Evolutionary conservation across 2,888 invertebrate genomes (phyloP), one percentile per base, ranked within the genome.

Genomic region (Ptychoptera albimana): DNA sequence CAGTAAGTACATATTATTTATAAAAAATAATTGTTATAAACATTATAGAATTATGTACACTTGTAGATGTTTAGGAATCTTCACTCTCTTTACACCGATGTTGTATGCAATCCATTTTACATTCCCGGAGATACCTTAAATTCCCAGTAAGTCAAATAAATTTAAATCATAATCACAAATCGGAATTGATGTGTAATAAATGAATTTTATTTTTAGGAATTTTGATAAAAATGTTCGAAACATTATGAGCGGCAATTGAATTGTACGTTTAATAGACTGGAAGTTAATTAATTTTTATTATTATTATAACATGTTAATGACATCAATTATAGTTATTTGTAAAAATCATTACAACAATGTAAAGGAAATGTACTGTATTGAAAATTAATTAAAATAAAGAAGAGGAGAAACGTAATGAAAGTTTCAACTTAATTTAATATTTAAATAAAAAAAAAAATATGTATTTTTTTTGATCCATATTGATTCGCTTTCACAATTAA

Each of bases 61-160:
- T 14, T 57, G 32, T 55, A 83, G 82, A 83, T 84, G 73, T 91
- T 91, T 59, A 75, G 92, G 46, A 84, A 86, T 63, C 72, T 97
- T 35, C 97, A 98, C 60, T 77, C 81, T 41, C 77, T 89, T 35
- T 97, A 94, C 61, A 86, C 91, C 2, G 92, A 96, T 62, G 84
- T 91, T 50, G 82, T 97, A 46, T 93, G 91, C 58, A 94, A 96
- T 69, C 96, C 97, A 39, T 97, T 98, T 65, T 93, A 96, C 68
- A 76, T 85, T 57, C 92, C 94, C 30, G 93, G 93, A 29, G 87
- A 92, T 56, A 77, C 79, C 52, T 82, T 97, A 41, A 76, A 74
- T 38, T 94, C 94, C 5, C 77, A 74, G 92, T 93, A 73, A 77
- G 76, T 48, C 36, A 9, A 15, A 6, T 14, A 15, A 29, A 34